Evolutionary conservation across 2,888 invertebrate genomes (phyloP).

Genomic region (Microplitis manilae): DNA sequence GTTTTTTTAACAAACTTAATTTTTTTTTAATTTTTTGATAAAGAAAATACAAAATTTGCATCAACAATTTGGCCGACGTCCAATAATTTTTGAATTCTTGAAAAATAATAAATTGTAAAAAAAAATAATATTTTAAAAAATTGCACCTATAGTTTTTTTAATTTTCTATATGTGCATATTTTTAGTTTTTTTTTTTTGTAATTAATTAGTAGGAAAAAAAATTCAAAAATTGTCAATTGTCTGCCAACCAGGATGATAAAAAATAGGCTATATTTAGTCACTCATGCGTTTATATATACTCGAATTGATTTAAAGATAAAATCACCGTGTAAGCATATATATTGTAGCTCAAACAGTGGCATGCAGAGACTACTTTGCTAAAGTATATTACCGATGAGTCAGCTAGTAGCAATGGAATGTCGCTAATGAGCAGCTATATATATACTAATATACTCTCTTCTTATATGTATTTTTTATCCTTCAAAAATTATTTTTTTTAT

Average conservation of each 20-base stretch:
- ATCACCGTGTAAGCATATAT: slow-evolving; percentile 1
- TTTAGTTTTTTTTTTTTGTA: too few relatives aligned
- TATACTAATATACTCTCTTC: slow-evolving; percentile 44
- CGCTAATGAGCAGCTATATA: slow-evolving; percentile 64
- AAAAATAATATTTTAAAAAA: too few relatives aligned
- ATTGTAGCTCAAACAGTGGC: neutral
- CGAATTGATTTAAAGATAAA: slow-evolving; percentile 7
- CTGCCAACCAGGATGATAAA: neutral
- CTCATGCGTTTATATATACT: neutral
- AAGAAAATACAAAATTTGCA: neutral
- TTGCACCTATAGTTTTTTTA: too few relatives aligned
- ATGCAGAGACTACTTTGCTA: slow-evolving; percentile 33
- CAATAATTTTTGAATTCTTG: too few relatives aligned
- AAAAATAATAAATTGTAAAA: too few relatives aligned
- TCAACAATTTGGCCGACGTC: neutral
- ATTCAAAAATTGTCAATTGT: too few relatives aligned
- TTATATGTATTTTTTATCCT: slow-evolving; percentile 5
- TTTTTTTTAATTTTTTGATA: too few relatives aligned
- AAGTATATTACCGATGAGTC: slow-evolving; percentile 65
- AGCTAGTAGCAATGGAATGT: slow-evolving; percentile 66
- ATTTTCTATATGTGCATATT: too few relatives aligned
- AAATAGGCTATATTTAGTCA: slow-evolving; percentile 1
- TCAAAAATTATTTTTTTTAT: slow-evolving; percentile 1
- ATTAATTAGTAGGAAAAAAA: too few relatives aligned
- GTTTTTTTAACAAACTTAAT: too few relatives aligned